A percentile compares a stretch with the other conserved stretches of the same genome.
These are phyloP conservation scores for Galerucella pusilla DNA, from an alignment of 2,888 invertebrate species.

Conservation along the genomic window DNA sequence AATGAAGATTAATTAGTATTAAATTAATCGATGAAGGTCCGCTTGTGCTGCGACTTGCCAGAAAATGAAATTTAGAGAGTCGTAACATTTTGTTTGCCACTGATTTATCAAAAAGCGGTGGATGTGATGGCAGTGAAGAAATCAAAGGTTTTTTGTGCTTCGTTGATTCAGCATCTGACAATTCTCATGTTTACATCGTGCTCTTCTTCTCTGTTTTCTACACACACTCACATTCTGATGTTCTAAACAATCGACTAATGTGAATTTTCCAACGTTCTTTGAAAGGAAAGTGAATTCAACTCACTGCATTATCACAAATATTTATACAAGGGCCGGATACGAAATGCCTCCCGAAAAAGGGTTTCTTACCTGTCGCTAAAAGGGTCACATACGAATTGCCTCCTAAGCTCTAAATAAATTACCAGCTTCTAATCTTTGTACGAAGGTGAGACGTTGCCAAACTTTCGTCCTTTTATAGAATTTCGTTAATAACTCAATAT, in stretches of 20 bases:
- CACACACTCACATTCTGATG: slow-evolving; percentile 46
- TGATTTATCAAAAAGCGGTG: slow-evolving; percentile 50
- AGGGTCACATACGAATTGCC: too few relatives aligned
- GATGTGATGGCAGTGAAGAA: slow-evolving; percentile 58
- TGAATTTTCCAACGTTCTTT: background rate
- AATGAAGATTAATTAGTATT: too few relatives aligned
- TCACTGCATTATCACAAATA: slow-evolving; percentile 1
- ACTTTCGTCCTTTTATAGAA: too few relatives aligned
- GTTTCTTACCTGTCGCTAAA: too few relatives aligned
- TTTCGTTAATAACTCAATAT: too few relatives aligned
- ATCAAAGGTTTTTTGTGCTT: slow-evolving; percentile 58
- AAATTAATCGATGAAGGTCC: too few relatives aligned
- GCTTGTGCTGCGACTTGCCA: background rate
- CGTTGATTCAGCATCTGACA: slow-evolving; percentile 57
- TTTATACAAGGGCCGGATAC: too few relatives aligned
- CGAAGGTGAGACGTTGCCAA: too few relatives aligned
- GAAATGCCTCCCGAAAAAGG: too few relatives aligned
- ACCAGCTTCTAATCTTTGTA: too few relatives aligned
- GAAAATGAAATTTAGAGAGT: background rate
- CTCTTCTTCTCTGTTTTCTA: slow-evolving; percentile 53
- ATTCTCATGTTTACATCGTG: slow-evolving; percentile 56
- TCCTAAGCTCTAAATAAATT: too few relatives aligned
- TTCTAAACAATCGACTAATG: slow-evolving; percentile 33
- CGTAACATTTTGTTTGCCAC: slow-evolving; percentile 46
- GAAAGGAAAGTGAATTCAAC: slow-evolving; percentile 3